Percentiles rank a stretch among this genome's conserved stretches.
phyloP scores from a whole-genome alignment of 2,797 vertebrate genomes.

The Orestias chungarensis region DNA sequence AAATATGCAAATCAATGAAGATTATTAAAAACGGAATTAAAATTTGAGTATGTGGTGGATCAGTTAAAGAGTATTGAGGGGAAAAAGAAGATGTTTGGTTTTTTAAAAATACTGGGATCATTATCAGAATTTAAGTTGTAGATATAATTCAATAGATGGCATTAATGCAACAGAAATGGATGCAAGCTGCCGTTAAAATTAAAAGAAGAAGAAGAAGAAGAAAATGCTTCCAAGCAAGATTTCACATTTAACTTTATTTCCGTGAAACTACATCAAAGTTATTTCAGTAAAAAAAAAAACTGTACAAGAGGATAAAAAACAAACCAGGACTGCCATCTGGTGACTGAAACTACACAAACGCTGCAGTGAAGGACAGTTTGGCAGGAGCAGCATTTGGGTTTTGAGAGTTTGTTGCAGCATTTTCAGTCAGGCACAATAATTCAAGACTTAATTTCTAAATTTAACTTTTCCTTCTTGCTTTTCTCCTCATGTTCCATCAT shows the following conservation, averaged over 20 bases:
- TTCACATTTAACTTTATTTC: slow-evolving; percentile 28
- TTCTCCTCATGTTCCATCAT: slow-evolving; percentile 23
- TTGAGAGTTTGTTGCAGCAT: background rate
- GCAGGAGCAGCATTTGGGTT: background rate
- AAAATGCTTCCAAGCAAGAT: background rate
- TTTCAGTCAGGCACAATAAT: background rate
- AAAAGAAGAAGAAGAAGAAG: too few relatives aligned
- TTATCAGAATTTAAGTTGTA: too few relatives aligned
- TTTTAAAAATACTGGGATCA: too few relatives aligned
- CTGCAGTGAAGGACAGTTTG: background rate
- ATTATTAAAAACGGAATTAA: too few relatives aligned
- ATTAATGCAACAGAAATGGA: too few relatives aligned
- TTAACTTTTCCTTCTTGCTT: background rate
- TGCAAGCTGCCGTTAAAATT: too few relatives aligned
- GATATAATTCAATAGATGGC: too few relatives aligned
- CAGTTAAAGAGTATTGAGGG: too few relatives aligned
- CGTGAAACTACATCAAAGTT: background rate
- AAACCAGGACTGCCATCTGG: slow-evolving; percentile 47
- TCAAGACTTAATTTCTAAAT: background rate
- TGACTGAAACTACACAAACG: slow-evolving; percentile 15
- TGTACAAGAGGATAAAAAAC: background rate
- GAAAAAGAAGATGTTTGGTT: too few relatives aligned
- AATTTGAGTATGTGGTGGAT: too few relatives aligned
- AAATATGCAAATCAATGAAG: too few relatives aligned
- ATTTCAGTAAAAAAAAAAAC: background rate